Conservation (phyloP, 2,797 vertebrate genomes). For the Meriones psammophilus region DNA sequence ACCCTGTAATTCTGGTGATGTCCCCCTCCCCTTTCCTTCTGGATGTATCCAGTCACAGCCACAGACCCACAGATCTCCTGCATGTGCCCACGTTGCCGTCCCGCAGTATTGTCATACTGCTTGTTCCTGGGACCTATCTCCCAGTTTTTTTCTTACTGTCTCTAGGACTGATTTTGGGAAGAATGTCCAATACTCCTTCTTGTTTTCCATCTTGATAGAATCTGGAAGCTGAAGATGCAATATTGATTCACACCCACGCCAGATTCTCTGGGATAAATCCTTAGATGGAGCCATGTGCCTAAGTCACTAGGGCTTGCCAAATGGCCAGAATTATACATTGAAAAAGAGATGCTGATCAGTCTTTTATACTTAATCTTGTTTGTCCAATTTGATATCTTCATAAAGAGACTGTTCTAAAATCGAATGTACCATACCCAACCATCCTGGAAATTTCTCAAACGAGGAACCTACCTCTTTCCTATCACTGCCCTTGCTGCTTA, state of each 20-base stretch:
- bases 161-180: neutral
- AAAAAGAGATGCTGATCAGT: neutral
- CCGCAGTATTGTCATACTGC: neutral
- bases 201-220: neutral
- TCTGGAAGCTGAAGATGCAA: neutral
- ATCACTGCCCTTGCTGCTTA: slow-evolving; percentile 12
- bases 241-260: slow-evolving; percentile 31
- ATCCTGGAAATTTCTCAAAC: neutral
- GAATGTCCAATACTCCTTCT: neutral
- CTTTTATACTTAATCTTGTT: slow-evolving; percentile 2
- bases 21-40: neutral
- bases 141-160: neutral
- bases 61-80: neutral
- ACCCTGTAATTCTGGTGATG: neutral
- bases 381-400: neutral
- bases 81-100: neutral
- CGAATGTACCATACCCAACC: neutral
- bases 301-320: slow-evolving; percentile 44
- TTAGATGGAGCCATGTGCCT: neutral
- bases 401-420: neutral
- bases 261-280: neutral
- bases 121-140: neutral
- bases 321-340: slow-evolving; percentile 21
- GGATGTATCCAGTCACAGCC: neutral
- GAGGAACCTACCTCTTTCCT: neutral